Evolutionary conservation across 2,888 invertebrate genomes (phyloP), one percentile per base, ranked within the genome.

Genomic region (Polydrusus tereticollis): DNA sequence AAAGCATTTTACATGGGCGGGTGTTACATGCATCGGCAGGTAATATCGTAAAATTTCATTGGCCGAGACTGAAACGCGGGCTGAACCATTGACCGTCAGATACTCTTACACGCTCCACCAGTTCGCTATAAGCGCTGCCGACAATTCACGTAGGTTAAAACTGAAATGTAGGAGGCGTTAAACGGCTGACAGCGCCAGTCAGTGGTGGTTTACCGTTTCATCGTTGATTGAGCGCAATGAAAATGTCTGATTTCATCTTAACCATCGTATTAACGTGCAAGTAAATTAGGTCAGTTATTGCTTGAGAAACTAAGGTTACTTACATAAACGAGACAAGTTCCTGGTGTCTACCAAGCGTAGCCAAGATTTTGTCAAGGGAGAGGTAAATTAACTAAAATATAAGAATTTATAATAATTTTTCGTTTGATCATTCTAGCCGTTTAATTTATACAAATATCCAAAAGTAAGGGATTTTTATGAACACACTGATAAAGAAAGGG

Each of bases 21-120:
- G 73, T 65, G 52, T 55, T 21, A 29, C 38, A 57, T 45, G 38
- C 60, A 66, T 72, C 63, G 66, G 62, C 66, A 69, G 73, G 73
- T 69, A 66, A 69, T 47, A 41, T 36, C 52, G 63, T 62, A 72
- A 72, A 66, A 57, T 73, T 71, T 69, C 60, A 80, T 80, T 80
- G 80, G 81, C 74, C 74, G 76, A 26, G 67, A 68, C 73, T 60
- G 71, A 75, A 76, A 75, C 75, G 77, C 78, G 77, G 77, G 75
- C 75, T 75, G 79, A 78, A 78, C 81, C 75, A 82, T 82, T 82
- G 81, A 81, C 77, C 77, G 80, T 80, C 79, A 78, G 73, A 60
- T 77, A 73, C 79, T 76, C 79, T 82, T 82, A 80, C 79, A 81
- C 81, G 81, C 82, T 82, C 81, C 81, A 82, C 81, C 81, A 80